These are phyloP conservation scores for Dicyrtoma fusca DNA, from an alignment of 2,888 invertebrate genomes.

Conservation along the genomic window DNA sequence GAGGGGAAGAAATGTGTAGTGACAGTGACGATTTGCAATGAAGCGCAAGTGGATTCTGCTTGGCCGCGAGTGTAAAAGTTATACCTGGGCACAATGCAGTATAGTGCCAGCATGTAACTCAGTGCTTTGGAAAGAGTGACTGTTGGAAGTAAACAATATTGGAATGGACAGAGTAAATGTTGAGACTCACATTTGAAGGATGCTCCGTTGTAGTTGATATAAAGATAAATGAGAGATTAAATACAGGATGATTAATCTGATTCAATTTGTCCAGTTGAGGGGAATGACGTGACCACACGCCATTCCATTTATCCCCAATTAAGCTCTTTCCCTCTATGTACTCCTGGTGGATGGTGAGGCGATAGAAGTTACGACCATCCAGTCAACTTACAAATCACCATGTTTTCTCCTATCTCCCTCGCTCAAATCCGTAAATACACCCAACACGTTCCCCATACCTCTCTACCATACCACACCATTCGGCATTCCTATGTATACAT, in stretches of 20 bases:
- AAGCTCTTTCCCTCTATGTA: conserved; percentile 27
- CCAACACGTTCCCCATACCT: not conserved
- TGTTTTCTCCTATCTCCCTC: not conserved
- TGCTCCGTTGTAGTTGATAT: conserved; percentile 1
- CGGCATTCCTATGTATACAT: too few relatives aligned
- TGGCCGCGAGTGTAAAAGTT: too few relatives aligned
- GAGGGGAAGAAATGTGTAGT: too few relatives aligned
- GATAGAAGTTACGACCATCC: conserved; percentile 1
- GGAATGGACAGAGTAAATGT: not conserved
- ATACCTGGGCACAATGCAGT: too few relatives aligned
- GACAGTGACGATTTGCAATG: too few relatives aligned
- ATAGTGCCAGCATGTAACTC: too few relatives aligned
- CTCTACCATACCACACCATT: conserved; percentile 5
- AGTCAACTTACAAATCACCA: conserved; percentile 8
- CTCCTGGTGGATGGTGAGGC: conserved; percentile 7
- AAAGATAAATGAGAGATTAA: conserved; percentile 39
- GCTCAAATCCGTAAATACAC: not conserved
- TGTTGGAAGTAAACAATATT: too few relatives aligned
- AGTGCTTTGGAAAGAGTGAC: too few relatives aligned
- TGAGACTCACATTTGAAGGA: not conserved
- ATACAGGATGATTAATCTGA: conserved; percentile 37
- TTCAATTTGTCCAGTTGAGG: conserved; percentile 46
- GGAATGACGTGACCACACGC: conserved; percentile 46
- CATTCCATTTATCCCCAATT: conserved; percentile 37
- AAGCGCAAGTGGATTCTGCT: too few relatives aligned